Evolutionary conservation across 2,888 invertebrate genomes (phyloP).

Genomic region (Chloroclysta siterata): DNA sequence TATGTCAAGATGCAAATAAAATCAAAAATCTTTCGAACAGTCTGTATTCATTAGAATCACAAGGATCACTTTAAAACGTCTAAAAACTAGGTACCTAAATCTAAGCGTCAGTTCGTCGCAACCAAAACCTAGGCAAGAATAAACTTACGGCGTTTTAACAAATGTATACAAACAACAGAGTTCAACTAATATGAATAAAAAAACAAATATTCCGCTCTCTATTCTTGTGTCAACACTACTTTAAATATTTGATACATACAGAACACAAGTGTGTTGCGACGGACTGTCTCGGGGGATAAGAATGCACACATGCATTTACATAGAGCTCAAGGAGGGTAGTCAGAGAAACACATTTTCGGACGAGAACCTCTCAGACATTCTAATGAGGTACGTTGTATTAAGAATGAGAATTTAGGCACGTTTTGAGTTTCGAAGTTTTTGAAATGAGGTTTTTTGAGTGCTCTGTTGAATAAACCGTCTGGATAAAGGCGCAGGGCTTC

Average conservation of each 20-base stretch:
- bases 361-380: conserved; percentile 70
- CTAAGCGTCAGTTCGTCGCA: too few relatives aligned
- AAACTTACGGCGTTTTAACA: too few relatives aligned
- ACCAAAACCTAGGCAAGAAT: too few relatives aligned
- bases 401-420: conserved; percentile 48
- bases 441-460: conserved; percentile 15
- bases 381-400: conserved; percentile 66
- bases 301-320: conserved; percentile 61
- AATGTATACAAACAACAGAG: too few relatives aligned
- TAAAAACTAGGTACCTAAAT: too few relatives aligned
- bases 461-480: not conserved
- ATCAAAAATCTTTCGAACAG: too few relatives aligned
- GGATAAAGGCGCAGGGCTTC: not conserved
- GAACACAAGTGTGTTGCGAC: conserved; percentile 38
- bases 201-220: not conserved
- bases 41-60: too few relatives aligned
- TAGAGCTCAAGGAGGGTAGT: conserved; percentile 60
- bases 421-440: conserved; percentile 31
- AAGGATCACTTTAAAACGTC: too few relatives aligned
- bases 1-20: too few relatives aligned
- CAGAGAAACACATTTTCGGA: conserved; percentile 63
- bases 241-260: conserved; percentile 32
- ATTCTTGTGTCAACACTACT: conserved; percentile 28
- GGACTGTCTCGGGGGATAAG: conserved; percentile 43
- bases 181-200: not conserved